A percentile compares a stretch with the other conserved stretches of the same genome.
Conservation (phyloP, 2,888 invertebrate species). For the Cheilosia grossa region DNA sequence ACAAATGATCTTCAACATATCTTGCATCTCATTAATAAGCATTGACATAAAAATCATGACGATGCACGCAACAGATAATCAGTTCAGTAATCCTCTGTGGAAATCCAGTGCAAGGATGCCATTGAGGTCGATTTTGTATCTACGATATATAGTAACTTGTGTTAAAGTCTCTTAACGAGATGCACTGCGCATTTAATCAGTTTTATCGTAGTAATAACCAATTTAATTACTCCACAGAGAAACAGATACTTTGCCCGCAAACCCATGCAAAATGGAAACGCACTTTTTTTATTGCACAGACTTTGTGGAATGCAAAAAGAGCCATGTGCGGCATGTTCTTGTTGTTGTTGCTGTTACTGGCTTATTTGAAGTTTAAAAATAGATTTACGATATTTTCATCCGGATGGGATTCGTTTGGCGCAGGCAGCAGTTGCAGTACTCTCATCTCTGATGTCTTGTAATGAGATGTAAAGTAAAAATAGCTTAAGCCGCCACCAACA, state of each 20-base stretch:
- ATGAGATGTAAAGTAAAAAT: conserved; percentile 58
- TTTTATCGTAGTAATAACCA: conserved; percentile 50
- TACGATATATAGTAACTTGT: conserved; percentile 3
- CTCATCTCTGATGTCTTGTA: conserved; percentile 38
- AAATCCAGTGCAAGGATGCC: conserved; percentile 56
- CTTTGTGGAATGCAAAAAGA: conserved; percentile 42
- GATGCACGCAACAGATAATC: not conserved
- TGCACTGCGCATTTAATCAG: conserved; percentile 28
- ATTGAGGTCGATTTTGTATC: conserved; percentile 20
- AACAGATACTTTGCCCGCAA: conserved; percentile 36
- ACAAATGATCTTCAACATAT: conserved; percentile 49
- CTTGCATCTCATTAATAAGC: conserved; percentile 47
- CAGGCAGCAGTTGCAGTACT: conserved; percentile 21
- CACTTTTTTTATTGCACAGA: conserved; percentile 32
- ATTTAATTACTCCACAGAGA: conserved; percentile 39
- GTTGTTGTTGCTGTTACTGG: not conserved
- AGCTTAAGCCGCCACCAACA: conserved; percentile 1
- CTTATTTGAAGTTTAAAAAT: conserved; percentile 45
- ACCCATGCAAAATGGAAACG: conserved; percentile 17
- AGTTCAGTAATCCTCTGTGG: conserved; percentile 4
- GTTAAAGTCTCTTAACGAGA: conserved; percentile 28
- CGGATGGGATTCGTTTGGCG: conserved; percentile 31
- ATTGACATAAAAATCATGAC: conserved; percentile 43
- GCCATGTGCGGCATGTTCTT: conserved; percentile 35
- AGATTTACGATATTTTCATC: conserved; percentile 62